Evolutionary conservation across 2,113 vertebrate species (phyloP), one percentile per base, ranked within the genome.

Genomic region (Leucopsar rothschildi): DNA sequence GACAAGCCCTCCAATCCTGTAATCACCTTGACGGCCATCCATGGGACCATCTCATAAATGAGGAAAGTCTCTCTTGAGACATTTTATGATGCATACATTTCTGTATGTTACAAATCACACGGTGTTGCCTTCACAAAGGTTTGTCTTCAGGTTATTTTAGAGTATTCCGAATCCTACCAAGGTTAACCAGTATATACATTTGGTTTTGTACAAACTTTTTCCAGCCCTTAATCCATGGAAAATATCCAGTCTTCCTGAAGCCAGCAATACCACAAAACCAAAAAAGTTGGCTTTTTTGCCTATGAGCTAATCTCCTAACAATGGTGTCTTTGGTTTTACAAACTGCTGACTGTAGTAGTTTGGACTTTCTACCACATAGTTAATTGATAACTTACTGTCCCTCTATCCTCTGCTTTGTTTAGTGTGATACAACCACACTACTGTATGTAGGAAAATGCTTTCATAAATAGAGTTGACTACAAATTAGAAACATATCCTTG

Each of bases 341-440:
- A 92, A 95, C 89, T 94, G 94, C 96, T 92, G 93, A 96, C 57
- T 53, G 69, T 55, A 88, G 85, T 49, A 71, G 64, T 75, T 89
- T 91, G n/a, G 71, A 78, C 40, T 84, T 86, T 92, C 47, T 80
- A 69, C 87, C 31, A 50, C 47, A 71, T 82, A 75, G 55, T 39
- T 91, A 92, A 93, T 91, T 97, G 96, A 97, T 96, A 96, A 98
- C 77, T 95, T 92, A 86, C 68, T 78, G n/a, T 90, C 77, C 70
- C 42, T 88, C 83, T 76, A 56, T 86, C 68, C 55, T 95, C 44
- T 50, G 55, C 90, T 95, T 93, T 93, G 22, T 71, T 73, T 85
- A 82, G 68, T 88, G 31, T 33, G 60, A 90, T 92, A 79, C 53
- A 93, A 39, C 59, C 82, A 73, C 64, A 53, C 29, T 87, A 37